These are phyloP conservation scores for Polydrusus cervinus DNA, from an alignment of 2,888 invertebrate genomes.

Conservation along the genomic window DNA sequence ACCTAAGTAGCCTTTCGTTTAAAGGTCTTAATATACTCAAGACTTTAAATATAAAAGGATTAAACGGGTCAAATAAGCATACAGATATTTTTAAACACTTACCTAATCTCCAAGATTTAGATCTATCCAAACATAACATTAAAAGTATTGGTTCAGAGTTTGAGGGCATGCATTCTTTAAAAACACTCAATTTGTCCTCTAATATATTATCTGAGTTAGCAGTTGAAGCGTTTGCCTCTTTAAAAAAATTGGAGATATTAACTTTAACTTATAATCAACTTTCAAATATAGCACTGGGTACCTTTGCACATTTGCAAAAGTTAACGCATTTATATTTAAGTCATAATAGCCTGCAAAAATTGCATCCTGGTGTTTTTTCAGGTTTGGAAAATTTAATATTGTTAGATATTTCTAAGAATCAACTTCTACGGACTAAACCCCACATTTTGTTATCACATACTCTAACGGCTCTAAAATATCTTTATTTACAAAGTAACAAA, in stretches of 20 bases:
- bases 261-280: slow-evolving; percentile 32
- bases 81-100: slow-evolving; percentile 28
- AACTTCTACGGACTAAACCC: slow-evolving; percentile 34
- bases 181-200: slow-evolving; percentile 33
- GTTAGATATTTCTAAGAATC: slow-evolving; percentile 39
- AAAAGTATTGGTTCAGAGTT: slow-evolving; percentile 23
- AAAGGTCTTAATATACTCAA: slow-evolving; percentile 35
- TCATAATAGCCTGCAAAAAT: slow-evolving; percentile 35
- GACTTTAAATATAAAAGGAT: slow-evolving; percentile 8
- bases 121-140: slow-evolving; percentile 31
- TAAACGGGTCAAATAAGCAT: not conserved
- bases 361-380: slow-evolving; percentile 36
- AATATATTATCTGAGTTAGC: slow-evolving; percentile 20
- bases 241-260: slow-evolving; percentile 31
- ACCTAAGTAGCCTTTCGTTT: slow-evolving; percentile 22
- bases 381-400: slow-evolving; percentile 20
- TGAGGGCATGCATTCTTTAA: slow-evolving; percentile 22
- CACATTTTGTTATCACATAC: slow-evolving; percentile 32
- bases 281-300: slow-evolving; percentile 27
- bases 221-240: slow-evolving; percentile 21
- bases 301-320: slow-evolving; percentile 21
- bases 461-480: slow-evolving; percentile 10
- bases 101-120: slow-evolving; percentile 12
- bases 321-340: slow-evolving; percentile 43
- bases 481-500: slow-evolving; percentile 36